phyloP scores from a whole-genome alignment of 2,113 vertebrate genomes.

The Mola mola region DNA sequence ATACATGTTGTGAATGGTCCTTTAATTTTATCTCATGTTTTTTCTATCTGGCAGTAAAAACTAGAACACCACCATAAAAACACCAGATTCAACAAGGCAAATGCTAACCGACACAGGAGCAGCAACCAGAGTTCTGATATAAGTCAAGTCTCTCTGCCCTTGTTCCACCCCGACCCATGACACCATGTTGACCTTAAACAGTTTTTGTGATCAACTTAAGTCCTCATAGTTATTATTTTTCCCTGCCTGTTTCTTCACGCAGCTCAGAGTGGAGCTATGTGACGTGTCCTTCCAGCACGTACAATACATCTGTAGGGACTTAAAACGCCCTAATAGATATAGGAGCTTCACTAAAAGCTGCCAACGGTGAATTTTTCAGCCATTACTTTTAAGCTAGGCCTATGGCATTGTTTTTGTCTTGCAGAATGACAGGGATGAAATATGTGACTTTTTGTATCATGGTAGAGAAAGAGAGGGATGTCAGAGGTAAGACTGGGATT shows the following conservation, averaged over 20 bases:
- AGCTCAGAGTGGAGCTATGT: conserved; percentile 54
- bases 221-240: conserved; percentile 49
- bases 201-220: conserved; percentile 20
- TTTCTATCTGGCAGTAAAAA: too few species aligned
- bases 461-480: neutral
- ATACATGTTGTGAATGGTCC: too few species aligned
- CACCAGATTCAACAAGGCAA: neutral
- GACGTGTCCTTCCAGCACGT: conserved; percentile 60
- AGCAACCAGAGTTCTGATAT: conserved; percentile 14
- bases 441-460: neutral
- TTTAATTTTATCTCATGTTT: too few species aligned
- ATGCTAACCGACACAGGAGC: conserved; percentile 32
- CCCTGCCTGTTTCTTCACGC: conserved; percentile 42
- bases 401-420: conserved; percentile 45
- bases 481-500: neutral
- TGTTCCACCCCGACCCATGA: conserved; percentile 17
- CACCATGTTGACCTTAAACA: conserved; percentile 23
- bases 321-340: conserved; percentile 72
- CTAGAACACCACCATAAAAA: too few species aligned
- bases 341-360: conserved; percentile 53
- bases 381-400: conserved; percentile 62
- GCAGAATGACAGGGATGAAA: conserved; percentile 6
- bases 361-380: conserved; percentile 63
- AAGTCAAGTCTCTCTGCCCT: neutral
- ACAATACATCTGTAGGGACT: conserved; percentile 66